Conservation (phyloP, 2,113 vertebrate species). For the Fregata magnificens region DNA sequence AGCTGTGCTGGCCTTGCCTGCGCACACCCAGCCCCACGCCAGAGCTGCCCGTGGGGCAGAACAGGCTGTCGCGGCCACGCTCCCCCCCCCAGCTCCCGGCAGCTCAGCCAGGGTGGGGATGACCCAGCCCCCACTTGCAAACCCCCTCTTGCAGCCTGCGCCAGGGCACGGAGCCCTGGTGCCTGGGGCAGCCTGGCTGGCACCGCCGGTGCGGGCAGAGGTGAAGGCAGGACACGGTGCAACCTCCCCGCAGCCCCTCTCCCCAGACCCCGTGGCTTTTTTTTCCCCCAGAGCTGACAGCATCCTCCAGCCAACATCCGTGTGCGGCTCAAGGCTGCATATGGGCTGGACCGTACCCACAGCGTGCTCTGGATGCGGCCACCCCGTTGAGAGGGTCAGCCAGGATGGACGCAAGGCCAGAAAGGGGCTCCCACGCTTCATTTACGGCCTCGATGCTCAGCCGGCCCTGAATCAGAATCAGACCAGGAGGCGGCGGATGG, state of each 20-base stretch:
- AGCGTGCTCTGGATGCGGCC: neutral
- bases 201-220: neutral
- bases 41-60: neutral
- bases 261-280: no score
- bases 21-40: neutral
- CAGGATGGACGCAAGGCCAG: neutral
- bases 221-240: neutral
- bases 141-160: neutral
- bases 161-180: neutral
- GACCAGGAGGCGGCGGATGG: rapidly evolving
- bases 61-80: rapidly evolving
- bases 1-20: neutral
- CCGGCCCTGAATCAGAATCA: neutral
- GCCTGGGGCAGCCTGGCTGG: neutral
- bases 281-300: neutral
- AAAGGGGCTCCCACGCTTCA: neutral
- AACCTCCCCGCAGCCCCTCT: neutral
- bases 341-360: neutral
- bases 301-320: neutral
- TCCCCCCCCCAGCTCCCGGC: no score
- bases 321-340: rapidly evolving
- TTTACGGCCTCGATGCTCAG: neutral
- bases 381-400: neutral
- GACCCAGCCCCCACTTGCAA: neutral
- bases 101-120: neutral